Conservation (phyloP, 2,888 invertebrate species). For the Zygothrica quintamaculata region DNA sequence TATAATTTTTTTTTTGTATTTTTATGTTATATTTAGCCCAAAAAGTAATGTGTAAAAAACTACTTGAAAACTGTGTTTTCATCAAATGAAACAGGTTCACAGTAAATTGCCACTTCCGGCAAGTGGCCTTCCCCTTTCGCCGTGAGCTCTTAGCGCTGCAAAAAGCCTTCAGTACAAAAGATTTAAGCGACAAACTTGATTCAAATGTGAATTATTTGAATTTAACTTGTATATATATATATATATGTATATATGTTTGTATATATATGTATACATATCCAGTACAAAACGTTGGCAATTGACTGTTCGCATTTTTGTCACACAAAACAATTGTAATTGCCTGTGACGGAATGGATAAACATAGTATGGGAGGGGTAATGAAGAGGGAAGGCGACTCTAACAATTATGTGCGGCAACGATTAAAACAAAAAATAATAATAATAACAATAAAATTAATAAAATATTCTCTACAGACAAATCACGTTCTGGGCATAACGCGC, state of each 20-base stretch:
- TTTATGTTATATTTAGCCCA: slow-evolving; percentile 4
- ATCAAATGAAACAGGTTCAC: slow-evolving; percentile 25
- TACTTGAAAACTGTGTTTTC: slow-evolving; percentile 9
- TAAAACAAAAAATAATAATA: slow-evolving; percentile 27
- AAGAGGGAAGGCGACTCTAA: not conserved
- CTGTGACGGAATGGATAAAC: slow-evolving; percentile 36
- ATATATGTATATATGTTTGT: not conserved
- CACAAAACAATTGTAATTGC: slow-evolving; percentile 27
- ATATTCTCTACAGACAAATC: slow-evolving; percentile 57
- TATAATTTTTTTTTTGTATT: not conserved
- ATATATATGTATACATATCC: no score
- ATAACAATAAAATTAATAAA: slow-evolving; percentile 11
- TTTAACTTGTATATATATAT: no score
- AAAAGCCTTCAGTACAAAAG: slow-evolving; percentile 60
- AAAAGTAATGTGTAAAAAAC: not conserved
- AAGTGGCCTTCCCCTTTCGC: slow-evolving; percentile 51
- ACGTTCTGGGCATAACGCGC: slow-evolving; percentile 67
- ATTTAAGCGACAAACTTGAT: slow-evolving; percentile 66
- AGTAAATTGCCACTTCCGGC: slow-evolving; percentile 61
- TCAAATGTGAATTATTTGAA: slow-evolving; percentile 40
- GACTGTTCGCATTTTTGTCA: slow-evolving; percentile 46
- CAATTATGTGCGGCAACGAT: slow-evolving; percentile 47
- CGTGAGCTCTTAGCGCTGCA: slow-evolving; percentile 36
- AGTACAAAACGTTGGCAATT: slow-evolving; percentile 46
- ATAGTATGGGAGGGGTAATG: not conserved